phyloP scores from a whole-genome alignment of 2,113 vertebrate genomes.

The Tinamus guttatus region DNA sequence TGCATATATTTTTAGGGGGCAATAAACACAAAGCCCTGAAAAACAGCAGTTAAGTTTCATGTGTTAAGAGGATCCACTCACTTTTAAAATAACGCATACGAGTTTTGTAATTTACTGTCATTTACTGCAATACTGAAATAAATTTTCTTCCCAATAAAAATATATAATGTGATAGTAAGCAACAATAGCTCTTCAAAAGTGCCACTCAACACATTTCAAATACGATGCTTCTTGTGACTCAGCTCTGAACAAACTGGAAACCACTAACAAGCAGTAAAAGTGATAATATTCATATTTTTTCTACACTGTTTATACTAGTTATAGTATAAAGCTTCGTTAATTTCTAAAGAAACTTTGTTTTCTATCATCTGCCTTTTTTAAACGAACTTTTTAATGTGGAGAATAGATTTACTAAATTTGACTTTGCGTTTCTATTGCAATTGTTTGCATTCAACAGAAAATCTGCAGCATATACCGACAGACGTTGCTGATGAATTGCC shows the following conservation, averaged over 20 bases:
- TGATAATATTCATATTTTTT: neutral
- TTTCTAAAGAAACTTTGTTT: neutral
- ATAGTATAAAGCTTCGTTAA: neutral
- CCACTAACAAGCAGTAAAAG: neutral
- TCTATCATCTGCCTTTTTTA: neutral
- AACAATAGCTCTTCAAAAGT: neutral
- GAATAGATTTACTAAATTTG: neutral
- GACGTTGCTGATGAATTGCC: neutral
- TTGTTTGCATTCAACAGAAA: neutral
- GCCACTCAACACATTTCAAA: neutral
- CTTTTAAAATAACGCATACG: rapidly evolving
- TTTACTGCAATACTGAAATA: neutral
- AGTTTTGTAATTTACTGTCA: neutral
- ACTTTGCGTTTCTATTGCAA: neutral
- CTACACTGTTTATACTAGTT: neutral
- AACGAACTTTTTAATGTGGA: neutral
- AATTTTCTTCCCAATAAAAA: neutral
- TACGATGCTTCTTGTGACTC: neutral
- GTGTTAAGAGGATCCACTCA: neutral
- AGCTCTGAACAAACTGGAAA: neutral
- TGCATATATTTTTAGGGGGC: neutral
- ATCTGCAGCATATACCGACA: neutral
- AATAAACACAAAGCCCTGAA: neutral
- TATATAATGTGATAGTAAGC: neutral
- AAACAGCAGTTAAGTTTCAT: neutral